Evolutionary conservation across 2,888 invertebrate species (phyloP).

Genomic region (Cantharis lateralis): DNA sequence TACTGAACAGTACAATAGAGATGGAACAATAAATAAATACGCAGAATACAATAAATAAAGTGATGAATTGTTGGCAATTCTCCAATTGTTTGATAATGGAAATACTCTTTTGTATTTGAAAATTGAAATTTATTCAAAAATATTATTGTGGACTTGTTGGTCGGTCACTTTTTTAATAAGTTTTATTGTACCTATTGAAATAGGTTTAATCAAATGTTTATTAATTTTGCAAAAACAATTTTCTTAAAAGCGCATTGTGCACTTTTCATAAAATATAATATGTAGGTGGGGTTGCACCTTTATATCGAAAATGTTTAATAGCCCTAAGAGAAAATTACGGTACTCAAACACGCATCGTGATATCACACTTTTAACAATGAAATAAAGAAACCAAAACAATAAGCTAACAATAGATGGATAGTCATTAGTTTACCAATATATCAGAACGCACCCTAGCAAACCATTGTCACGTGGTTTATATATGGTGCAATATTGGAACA

Average conservation of each 20-base stretch:
- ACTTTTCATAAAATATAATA: not conserved
- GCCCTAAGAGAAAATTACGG: conserved; percentile 36
- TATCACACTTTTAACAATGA: conserved; percentile 42
- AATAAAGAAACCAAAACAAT: conserved; percentile 36
- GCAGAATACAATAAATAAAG: conserved; percentile 29
- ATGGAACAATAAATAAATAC: conserved; percentile 28
- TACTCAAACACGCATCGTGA: conserved; percentile 41
- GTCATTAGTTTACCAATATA: conserved; percentile 43
- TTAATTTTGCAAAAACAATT: not conserved
- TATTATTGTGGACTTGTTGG: conserved; percentile 15
- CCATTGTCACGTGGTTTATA: conserved; percentile 29
- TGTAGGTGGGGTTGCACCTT: not conserved
- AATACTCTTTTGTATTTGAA: conserved; percentile 26
- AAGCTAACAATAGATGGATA: conserved; percentile 40
- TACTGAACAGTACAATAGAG: conserved; percentile 24
- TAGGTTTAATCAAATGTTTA: not conserved
- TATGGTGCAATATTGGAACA: conserved; percentile 13
- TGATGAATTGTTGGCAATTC: conserved; percentile 31
- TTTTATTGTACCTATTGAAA: not conserved
- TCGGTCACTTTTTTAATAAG: not conserved
- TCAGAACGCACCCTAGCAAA: conserved; percentile 34
- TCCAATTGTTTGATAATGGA: conserved; percentile 32
- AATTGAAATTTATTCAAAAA: conserved; percentile 29
- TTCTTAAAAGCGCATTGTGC: not conserved
- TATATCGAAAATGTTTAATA: not conserved